These are phyloP conservation scores for Irena cyanogastra DNA, from an alignment of 2,113 vertebrate genomes.

Conservation along the genomic window DNA sequence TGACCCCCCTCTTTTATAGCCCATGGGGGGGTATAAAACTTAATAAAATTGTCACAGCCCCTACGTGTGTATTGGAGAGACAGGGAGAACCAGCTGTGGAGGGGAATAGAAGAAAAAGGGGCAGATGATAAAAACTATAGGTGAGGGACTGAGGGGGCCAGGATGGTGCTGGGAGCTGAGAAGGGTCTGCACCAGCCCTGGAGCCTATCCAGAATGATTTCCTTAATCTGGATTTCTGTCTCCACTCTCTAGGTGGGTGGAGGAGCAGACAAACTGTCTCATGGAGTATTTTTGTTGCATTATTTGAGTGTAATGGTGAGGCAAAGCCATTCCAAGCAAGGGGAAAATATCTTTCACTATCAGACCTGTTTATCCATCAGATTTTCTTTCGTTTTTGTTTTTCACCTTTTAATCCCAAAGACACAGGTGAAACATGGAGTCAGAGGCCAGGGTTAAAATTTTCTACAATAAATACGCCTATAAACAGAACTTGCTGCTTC, in stretches of 20 bases:
- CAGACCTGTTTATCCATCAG: not conserved
- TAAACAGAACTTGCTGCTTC: not conserved
- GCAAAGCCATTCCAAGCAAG: not conserved
- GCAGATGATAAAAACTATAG: not conserved
- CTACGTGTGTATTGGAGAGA: rapidly evolving
- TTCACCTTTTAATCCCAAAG: not conserved
- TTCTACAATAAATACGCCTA: rapidly evolving
- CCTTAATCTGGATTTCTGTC: not conserved
- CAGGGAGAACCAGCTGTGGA: not conserved
- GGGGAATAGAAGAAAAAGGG: not conserved
- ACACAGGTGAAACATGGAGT: not conserved
- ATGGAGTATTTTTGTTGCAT: not conserved
- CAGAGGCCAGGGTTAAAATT: not conserved
- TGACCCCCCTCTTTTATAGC: not conserved
- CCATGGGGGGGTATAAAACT: not conserved
- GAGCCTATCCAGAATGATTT: not conserved
- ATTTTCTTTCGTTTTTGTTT: not conserved
- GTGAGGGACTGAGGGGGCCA: not conserved
- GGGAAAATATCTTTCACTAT: not conserved
- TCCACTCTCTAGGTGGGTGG: rapidly evolving
- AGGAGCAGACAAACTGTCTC: not conserved
- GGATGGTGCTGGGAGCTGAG: not conserved
- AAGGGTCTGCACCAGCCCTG: not conserved
- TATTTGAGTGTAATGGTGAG: not conserved
- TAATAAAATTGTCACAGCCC: not conserved